These are phyloP conservation scores for Lamellibrachia columna DNA, from an alignment of 2,888 invertebrate genomes.

Conservation along the genomic window DNA sequence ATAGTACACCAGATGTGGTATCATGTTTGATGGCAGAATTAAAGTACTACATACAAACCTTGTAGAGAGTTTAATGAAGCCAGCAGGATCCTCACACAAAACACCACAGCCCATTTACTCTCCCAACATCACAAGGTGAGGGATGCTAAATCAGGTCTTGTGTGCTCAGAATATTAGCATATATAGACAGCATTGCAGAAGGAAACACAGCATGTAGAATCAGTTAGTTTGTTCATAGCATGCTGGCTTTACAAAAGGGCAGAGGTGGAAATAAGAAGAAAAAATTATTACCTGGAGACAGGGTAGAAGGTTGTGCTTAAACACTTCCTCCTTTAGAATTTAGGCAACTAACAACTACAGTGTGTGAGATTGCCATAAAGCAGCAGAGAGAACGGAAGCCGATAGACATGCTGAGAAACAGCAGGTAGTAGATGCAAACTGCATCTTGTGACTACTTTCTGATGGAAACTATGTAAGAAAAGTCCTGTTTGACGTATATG, in stretches of 20 bases:
- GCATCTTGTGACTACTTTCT: background rate
- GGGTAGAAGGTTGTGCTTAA: background rate
- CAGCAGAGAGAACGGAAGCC: background rate
- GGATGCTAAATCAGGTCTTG: background rate
- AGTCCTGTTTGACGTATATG: background rate
- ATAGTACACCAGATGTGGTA: conserved; percentile 9
- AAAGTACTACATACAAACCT: background rate
- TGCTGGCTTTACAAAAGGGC: background rate
- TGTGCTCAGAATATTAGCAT: background rate
- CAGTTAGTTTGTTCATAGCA: background rate
- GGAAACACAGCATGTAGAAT: background rate
- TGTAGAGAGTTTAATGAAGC: background rate
- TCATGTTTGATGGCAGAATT: background rate
- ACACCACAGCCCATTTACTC: background rate
- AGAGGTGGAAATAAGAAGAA: background rate
- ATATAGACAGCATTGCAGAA: background rate
- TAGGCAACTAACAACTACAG: background rate
- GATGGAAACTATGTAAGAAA: background rate
- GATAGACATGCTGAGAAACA: background rate
- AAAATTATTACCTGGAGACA: background rate
- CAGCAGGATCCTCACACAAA: background rate
- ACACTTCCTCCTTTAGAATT: background rate
- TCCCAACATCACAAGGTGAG: background rate
- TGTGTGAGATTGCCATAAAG: background rate
- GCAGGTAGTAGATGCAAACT: no score